phyloP scores from a whole-genome alignment of 1,140 invertebrate genomes.

The Delia radicum region DNA sequence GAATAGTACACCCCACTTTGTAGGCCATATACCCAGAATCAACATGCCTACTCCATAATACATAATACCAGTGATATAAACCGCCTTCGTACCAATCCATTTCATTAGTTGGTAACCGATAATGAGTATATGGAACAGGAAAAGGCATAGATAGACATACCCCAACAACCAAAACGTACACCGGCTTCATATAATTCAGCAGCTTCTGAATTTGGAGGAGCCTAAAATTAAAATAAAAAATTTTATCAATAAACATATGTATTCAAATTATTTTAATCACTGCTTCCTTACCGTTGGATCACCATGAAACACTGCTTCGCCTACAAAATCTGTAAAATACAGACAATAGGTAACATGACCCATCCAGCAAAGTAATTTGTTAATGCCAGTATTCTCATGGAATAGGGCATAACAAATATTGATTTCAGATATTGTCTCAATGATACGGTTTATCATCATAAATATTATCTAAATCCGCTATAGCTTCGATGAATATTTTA shows the following conservation, averaged over 20 bases:
- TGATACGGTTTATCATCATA: conserved; percentile 44
- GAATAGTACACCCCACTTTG: conserved; percentile 68
- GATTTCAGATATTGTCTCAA: conserved; percentile 69
- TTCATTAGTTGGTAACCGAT: conserved; percentile 74
- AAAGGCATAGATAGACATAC: conserved; percentile 81
- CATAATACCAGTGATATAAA: conserved; percentile 75
- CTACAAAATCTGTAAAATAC: conserved; percentile 87
- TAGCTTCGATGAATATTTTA: background rate
- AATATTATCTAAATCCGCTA: conserved; percentile 28
- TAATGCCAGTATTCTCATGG: conserved; percentile 72
- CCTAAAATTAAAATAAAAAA: conserved; percentile 26
- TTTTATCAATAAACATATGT: background rate
- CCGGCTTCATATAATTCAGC: conserved; percentile 68
- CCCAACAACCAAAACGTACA: conserved; percentile 80
- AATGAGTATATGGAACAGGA: conserved; percentile 80
- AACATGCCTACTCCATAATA: conserved; percentile 77
- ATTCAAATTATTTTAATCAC: too few species aligned
- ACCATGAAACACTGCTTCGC: conserved; percentile 76
- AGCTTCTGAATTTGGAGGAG: conserved; percentile 32
- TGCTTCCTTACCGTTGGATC: conserved; percentile 63
- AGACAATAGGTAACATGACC: conserved; percentile 82
- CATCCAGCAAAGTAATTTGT: conserved; percentile 89
- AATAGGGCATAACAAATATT: conserved; percentile 75
- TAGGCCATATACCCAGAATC: conserved; percentile 67
- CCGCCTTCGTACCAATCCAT: conserved; percentile 66